These are phyloP conservation scores for Augochlorella aurata DNA, from an alignment of 2,888 invertebrate species.

Conservation along the genomic window DNA sequence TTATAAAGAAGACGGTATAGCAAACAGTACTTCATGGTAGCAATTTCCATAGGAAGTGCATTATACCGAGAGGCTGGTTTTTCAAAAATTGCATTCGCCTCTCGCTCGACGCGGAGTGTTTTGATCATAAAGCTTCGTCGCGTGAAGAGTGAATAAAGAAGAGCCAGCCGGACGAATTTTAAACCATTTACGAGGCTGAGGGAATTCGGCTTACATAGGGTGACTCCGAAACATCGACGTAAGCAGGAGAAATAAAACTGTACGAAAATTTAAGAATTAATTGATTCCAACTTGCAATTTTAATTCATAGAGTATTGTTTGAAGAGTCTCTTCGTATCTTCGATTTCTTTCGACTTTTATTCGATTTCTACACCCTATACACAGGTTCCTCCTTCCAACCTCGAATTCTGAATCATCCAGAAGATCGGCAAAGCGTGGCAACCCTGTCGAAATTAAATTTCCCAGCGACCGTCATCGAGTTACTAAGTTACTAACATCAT, in stretches of 20 bases:
- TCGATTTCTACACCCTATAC: not conserved
- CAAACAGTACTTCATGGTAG: not conserved
- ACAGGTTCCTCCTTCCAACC: not conserved
- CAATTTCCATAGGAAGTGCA: not conserved
- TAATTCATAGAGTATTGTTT: not conserved
- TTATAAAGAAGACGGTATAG: conserved; percentile 1
- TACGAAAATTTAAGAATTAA: not conserved
- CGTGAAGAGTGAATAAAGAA: not conserved
- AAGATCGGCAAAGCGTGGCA: not conserved
- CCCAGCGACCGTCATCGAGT: not conserved
- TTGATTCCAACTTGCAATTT: not conserved
- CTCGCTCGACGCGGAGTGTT: not conserved
- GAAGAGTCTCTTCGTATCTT: not conserved
- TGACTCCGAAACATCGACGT: not conserved
- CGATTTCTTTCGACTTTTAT: not conserved
- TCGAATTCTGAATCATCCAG: not conserved
- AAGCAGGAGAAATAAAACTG: too few relatives aligned
- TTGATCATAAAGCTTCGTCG: not conserved
- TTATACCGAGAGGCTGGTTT: not conserved
- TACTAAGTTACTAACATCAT: not conserved
- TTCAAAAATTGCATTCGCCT: not conserved
- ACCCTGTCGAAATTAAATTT: not conserved
- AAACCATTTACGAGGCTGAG: not conserved
- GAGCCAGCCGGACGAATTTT: not conserved
- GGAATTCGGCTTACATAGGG: not conserved